phyloP scores from a whole-genome alignment of 2,113 vertebrate species.

The Cottus gobio region DNA sequence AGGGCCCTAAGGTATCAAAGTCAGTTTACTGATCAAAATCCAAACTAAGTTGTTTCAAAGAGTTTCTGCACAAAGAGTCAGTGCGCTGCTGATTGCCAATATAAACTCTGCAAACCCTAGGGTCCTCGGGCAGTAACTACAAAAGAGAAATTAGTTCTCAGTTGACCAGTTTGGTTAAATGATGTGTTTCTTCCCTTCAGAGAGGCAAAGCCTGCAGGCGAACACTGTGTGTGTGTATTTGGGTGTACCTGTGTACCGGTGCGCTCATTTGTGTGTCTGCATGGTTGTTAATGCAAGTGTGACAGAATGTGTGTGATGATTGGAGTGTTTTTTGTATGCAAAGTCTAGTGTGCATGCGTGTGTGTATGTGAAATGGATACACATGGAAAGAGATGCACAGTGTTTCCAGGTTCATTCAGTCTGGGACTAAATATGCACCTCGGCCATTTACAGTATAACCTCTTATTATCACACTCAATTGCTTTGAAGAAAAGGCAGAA shows the following conservation, averaged over 20 bases:
- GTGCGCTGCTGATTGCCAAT: slow-evolving; percentile 75
- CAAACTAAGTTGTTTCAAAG: slow-evolving; percentile 70
- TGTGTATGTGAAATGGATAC: slow-evolving; percentile 31
- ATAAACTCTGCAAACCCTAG: slow-evolving; percentile 72
- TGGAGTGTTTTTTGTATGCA: slow-evolving; percentile 10
- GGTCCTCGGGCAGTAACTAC: slow-evolving; percentile 79
- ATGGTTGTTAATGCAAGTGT: slow-evolving; percentile 26
- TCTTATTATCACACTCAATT: slow-evolving; percentile 56
- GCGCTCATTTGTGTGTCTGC: slow-evolving; percentile 32
- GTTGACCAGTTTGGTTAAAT: slow-evolving; percentile 84
- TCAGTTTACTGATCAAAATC: slow-evolving; percentile 67
- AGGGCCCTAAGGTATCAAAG: slow-evolving; percentile 41
- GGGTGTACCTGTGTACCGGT: slow-evolving; percentile 25
- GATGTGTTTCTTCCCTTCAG: slow-evolving; percentile 81
- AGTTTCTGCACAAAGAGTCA: slow-evolving; percentile 72
- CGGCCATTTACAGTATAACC: slow-evolving; percentile 54
- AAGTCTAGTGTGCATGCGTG: slow-evolving; percentile 1
- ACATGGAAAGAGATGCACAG: slow-evolving; percentile 18
- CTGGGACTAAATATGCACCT: slow-evolving; percentile 40
- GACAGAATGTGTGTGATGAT: slow-evolving; percentile 28
- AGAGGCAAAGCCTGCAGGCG: slow-evolving; percentile 69
- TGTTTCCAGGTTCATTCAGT: slow-evolving; percentile 18
- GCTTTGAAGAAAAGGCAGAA: slow-evolving; percentile 49
- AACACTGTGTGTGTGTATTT: slow-evolving; percentile 43
- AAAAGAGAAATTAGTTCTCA: slow-evolving; percentile 82